Evolutionary conservation across 1,140 invertebrate genomes (phyloP).

Genomic region (Zaprionus kolodkinae): DNA sequence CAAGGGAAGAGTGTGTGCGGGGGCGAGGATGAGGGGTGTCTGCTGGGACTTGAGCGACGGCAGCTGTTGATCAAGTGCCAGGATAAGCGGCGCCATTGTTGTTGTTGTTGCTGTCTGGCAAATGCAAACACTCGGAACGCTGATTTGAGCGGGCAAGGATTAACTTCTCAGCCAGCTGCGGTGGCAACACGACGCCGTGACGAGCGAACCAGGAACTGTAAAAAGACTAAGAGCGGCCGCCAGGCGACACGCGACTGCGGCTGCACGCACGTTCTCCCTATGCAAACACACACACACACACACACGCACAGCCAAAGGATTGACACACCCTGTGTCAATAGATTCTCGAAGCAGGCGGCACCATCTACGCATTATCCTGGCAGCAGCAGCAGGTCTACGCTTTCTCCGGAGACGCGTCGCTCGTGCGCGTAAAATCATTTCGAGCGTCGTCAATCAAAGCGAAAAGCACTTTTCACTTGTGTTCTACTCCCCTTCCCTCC

Average conservation of each 20-base stretch:
- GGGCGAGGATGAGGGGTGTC: constrained; percentile 21
- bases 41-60: constrained; percentile 57
- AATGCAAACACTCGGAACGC: constrained; percentile 62
- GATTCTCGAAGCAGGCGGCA: constrained; percentile 51
- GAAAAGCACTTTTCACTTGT: constrained; percentile 62
- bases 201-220: neutral
- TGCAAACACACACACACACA: constrained; percentile 45
- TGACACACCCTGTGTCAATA: constrained; percentile 66
- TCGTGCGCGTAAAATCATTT: constrained; percentile 81
- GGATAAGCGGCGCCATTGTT: constrained; percentile 62
- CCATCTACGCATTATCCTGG: constrained; percentile 72
- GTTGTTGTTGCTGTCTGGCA: constrained; percentile 27
- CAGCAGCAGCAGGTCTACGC: constrained; percentile 41
- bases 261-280: constrained; percentile 64
- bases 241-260: constrained; percentile 68
- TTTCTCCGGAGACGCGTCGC: constrained; percentile 37
- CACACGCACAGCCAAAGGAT: constrained; percentile 55
- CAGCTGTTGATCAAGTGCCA: constrained; percentile 76
- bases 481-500: neutral
- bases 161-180: constrained; percentile 70
- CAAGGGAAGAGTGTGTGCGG: neutral
- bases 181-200: constrained; percentile 43
- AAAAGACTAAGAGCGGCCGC: neutral
- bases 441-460: constrained; percentile 76
- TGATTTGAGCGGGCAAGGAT: constrained; percentile 72